Evolutionary conservation across 2,113 vertebrate genomes (phyloP).

Genomic region (Pelecanus crispus): DNA sequence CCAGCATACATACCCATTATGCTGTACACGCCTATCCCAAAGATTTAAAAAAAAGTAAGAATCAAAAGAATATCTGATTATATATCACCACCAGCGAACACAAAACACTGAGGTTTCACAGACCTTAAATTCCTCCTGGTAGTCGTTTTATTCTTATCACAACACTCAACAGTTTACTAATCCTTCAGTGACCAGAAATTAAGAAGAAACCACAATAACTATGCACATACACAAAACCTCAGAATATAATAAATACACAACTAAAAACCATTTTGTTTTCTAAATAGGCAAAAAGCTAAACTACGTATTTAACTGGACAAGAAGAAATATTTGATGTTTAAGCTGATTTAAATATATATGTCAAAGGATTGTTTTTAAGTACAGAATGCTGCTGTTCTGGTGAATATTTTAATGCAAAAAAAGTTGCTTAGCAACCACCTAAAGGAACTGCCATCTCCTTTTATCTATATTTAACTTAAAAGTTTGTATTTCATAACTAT

Average conservation of each 20-base stretch:
- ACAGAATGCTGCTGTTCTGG: neutral
- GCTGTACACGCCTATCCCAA: neutral
- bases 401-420: neutral
- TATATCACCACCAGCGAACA: neutral
- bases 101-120: neutral
- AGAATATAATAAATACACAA: neutral
- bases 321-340: neutral
- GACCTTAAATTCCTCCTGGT: neutral
- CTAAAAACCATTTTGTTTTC: neutral
- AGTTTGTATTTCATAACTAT: neutral
- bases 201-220: neutral
- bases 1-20: neutral
- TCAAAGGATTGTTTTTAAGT: neutral
- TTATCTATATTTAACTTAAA: neutral
- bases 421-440: neutral
- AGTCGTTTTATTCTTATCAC: neutral
- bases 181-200: neutral
- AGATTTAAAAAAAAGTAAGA: neutral
- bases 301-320: neutral
- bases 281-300: neutral
- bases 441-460: neutral
- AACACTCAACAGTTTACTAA: neutral
- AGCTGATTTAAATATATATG: neutral
- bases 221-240: neutral
- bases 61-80: neutral